phyloP scores from a whole-genome alignment of 2,888 invertebrate species.

The Didymodactylos carnosus region DNA sequence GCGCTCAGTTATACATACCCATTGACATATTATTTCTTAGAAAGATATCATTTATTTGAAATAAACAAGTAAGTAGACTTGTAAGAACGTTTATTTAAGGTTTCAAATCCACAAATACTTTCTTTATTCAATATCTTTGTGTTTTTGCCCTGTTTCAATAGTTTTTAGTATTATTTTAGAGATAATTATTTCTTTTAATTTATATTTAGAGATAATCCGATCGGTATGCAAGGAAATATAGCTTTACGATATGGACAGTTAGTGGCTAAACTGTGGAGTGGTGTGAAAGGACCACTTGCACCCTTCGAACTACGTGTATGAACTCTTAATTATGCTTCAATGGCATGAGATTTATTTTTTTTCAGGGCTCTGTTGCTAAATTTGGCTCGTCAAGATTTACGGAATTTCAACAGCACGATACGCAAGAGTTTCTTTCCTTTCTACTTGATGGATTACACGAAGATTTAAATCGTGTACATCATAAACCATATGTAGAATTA shows the following conservation, averaged over 20 bases:
- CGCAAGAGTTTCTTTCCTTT: constrained; percentile 16
- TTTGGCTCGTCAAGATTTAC: constrained; percentile 16
- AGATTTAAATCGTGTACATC: constrained; percentile 34
- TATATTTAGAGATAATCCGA: constrained; percentile 47
- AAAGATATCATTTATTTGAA: constrained; percentile 1
- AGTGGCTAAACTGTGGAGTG: constrained; percentile 56
- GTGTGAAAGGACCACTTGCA: constrained; percentile 59
- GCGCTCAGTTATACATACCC: constrained; percentile 64
- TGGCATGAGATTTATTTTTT: background rate
- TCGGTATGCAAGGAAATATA: constrained; percentile 66
- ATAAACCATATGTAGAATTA: constrained; percentile 41
- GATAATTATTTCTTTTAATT: background rate
- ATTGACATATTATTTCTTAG: constrained; percentile 53
- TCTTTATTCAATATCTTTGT: constrained; percentile 55
- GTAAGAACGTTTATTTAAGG: constrained; percentile 26
- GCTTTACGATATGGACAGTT: constrained; percentile 57
- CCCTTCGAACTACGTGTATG: constrained; percentile 54
- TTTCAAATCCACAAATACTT: constrained; percentile 58
- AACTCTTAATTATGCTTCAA: constrained; percentile 7
- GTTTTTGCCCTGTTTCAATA: background rate
- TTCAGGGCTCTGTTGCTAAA: background rate
- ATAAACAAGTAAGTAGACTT: constrained; percentile 22
- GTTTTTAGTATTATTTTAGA: background rate
- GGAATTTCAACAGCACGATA: constrained; percentile 17
- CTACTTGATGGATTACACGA: constrained; percentile 17